Evolutionary conservation across 2,113 vertebrate species (phyloP), one percentile per base, ranked within the genome.

Genomic region (Indri indri): DNA sequence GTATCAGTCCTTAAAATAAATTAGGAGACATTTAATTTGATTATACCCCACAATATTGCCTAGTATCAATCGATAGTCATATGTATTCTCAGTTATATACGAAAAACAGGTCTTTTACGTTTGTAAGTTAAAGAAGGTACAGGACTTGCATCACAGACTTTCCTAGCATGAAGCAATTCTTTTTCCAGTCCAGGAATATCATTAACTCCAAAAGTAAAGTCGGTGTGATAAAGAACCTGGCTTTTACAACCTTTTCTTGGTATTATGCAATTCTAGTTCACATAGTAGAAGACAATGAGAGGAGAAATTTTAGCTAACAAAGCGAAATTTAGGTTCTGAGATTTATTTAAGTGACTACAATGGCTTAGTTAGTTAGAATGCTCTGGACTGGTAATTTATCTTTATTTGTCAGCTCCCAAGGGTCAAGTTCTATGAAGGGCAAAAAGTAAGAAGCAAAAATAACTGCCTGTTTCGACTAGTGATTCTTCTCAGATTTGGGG

Each of bases 371-470:
- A 98, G 97, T 97, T 93, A 96, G 98, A 98, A 93, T 0, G 1
- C 95, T 77, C 96, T 42, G 54, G 96, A 95, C 91, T 71, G 96
- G 98, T 92, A 86, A 98, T 98, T 98, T 97, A 97, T 99, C 98
- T 98, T 98, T 95, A 98, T 98, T 98, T 99, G 98, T 98, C 98
- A 98, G 96, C 88, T 98, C 96, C 98, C 95, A 54, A 34, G 92
- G 61, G 97, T 70, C 12, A 93, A 92, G 92, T 96, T 97, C 97
- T 96, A 94, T 96, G 97, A 98, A 98, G 98, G 98, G 90, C 97
- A 98, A 90, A 93, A 96, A 98, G 96, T 84, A 92, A 90, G 95
- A 97, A 96, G 95, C 87, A 96, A 92, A 98, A 97, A 94, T 95
- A 96, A 97, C 98, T 98, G 97, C 93, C 88, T 92, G 6, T 25